Base-by-base conservation (phyloP, 2,113 vertebrate genomes). In the Notarius quadriscutis region DNA sequence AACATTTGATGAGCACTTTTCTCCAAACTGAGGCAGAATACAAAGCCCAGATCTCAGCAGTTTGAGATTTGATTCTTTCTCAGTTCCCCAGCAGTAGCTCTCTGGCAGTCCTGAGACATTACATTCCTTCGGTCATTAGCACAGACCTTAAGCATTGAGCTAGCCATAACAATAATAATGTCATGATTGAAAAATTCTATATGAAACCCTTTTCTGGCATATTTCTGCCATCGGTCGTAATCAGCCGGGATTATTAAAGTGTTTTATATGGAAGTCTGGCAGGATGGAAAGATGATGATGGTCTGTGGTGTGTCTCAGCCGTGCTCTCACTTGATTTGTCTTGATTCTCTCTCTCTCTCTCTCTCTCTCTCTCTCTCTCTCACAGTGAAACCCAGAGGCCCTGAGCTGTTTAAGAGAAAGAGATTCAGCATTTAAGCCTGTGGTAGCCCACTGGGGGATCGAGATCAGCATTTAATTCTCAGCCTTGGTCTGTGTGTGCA, bases 391-490 rank as follows among this genome's bases (percentile, higher is more conserved):
- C 93, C 91, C 94, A 94, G 93, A 94, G 93, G 93, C 94, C 91
- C 95, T 93, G 92, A 94, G 94, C 94, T 95, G 94, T 95, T 95
- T 95, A 95, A 94, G 93, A 92, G 92, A 93, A 92, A 93, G 92
- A 94, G 93, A 94, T 94, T 95, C 94, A 93, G 92, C 93, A 94
- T 94, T 92, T 94, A 95, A 95, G 94, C 94, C 94, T 91, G 92
- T 94, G 94, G 93, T 92, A 93, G 93, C 94, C 91, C 93, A 95
- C 95, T 79, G 88, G 95, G 95, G 95, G 92, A 93, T 95, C 95
- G 92, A 92, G 94, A 90, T 91, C 87, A 96, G 96, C 97, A 94
- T 95, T 97, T 97, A 97, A 97, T 97, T 96, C 96, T 95, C 93
- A 86, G 91, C 20, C 63, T 90, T 91, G 90, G 85, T n/a, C 60